Percentiles rank a stretch among this genome's conserved stretches.
phyloP scores from a whole-genome alignment of 1,140 invertebrate genomes.

The Lethocerus indicus region DNA sequence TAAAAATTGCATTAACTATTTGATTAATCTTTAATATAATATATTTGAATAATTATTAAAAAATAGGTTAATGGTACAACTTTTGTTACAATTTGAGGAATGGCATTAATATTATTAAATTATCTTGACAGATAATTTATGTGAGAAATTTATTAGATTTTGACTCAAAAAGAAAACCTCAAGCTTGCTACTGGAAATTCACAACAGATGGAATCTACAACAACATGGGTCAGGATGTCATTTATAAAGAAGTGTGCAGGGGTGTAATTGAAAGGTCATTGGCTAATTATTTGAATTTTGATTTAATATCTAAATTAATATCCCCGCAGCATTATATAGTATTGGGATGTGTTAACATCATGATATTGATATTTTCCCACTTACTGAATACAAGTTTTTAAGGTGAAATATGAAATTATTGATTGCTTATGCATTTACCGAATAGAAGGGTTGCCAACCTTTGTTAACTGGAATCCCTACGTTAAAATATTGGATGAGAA shows the following conservation, averaged over 20 bases:
- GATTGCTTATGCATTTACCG: too few species aligned
- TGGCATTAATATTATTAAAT: not conserved
- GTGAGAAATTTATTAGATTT: slow-evolving; percentile 2
- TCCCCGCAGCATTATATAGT: not conserved
- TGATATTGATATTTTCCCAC: not conserved
- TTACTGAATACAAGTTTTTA: not conserved
- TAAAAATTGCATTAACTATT: too few species aligned
- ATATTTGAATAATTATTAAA: too few species aligned
- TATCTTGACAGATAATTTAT: slow-evolving; percentile 1
- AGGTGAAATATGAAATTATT: too few species aligned
- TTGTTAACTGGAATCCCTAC: too few species aligned
- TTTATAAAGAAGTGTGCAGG: not conserved
- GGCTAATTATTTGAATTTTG: not conserved
- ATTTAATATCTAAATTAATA: not conserved
- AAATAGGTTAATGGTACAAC: too few species aligned
- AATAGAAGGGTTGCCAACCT: too few species aligned
- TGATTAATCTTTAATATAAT: too few species aligned
- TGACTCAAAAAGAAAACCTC: not conserved
- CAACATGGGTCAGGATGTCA: not conserved
- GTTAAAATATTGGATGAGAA: too few species aligned
- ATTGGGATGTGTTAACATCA: not conserved
- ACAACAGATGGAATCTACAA: not conserved
- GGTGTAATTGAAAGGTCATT: not conserved
- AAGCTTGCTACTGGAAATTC: not conserved
- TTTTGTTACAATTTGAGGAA: too few species aligned